Evolutionary conservation across 2,113 vertebrate species (phyloP).

Genomic region (Lophochroa leadbeateri): DNA sequence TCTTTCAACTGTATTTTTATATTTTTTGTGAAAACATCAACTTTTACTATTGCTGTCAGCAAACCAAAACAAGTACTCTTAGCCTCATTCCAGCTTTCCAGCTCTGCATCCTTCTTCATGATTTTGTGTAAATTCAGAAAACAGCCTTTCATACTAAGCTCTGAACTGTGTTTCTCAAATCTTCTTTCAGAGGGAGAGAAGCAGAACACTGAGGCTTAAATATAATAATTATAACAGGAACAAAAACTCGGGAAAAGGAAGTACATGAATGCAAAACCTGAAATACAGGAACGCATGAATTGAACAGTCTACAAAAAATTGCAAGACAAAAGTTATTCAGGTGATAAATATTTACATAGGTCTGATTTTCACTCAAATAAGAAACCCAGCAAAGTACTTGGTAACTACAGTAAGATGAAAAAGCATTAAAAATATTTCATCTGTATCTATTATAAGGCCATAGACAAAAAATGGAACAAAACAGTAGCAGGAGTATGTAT

Average conservation of each 20-base stretch:
- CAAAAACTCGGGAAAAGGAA: not conserved
- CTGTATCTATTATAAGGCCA: not conserved
- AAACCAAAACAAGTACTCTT: not conserved
- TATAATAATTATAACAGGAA: not conserved
- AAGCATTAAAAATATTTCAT: not conserved
- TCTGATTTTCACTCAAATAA: not conserved
- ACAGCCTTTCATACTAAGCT: not conserved
- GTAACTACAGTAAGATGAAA: not conserved
- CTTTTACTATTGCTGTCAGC: not conserved
- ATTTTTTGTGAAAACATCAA: not conserved
- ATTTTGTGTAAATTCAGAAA: not conserved
- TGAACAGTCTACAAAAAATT: not conserved
- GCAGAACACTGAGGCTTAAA: not conserved
- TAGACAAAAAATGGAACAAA: not conserved
- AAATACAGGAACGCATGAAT: not conserved
- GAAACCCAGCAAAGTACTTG: not conserved
- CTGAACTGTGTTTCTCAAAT: not conserved
- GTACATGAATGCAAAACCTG: not conserved
- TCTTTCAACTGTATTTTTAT: not conserved
- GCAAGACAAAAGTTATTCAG: not conserved
- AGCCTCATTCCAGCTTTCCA: not conserved
- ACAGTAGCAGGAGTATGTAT: not conserved
- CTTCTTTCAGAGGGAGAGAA: not conserved
- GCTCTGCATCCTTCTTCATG: not conserved
- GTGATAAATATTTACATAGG: not conserved